Conservation (phyloP, 2,113 vertebrate species). For the Colinus virginianus region DNA sequence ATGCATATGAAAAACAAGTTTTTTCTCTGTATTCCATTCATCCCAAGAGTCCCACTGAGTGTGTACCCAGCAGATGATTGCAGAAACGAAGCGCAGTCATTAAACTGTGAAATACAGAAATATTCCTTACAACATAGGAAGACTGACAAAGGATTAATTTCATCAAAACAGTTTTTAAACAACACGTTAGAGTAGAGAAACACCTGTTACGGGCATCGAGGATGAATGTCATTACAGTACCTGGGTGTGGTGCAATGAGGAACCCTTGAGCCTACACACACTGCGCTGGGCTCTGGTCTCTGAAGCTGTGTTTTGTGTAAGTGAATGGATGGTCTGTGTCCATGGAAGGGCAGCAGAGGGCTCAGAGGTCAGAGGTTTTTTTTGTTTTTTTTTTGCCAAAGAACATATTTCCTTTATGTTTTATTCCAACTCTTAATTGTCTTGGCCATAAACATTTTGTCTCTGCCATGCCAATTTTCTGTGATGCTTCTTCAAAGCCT, state of each 20-base stretch:
- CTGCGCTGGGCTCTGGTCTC: not conserved
- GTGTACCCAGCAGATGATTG: not conserved
- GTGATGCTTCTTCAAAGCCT: not conserved
- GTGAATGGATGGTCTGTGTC: not conserved
- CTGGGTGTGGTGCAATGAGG: not conserved
- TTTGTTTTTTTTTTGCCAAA: not conserved
- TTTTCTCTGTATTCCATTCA: not conserved
- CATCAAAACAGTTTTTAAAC: not conserved
- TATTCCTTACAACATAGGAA: not conserved
- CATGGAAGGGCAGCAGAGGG: not conserved
- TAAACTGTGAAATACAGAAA: conserved; percentile 55
- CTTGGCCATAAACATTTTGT: not conserved
- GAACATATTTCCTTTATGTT: not conserved
- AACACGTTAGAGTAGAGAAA: rapidly evolving
- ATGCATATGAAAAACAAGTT: not conserved
- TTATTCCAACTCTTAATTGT: not conserved
- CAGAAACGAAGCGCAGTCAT: conserved; percentile 6
- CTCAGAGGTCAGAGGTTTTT: not conserved
- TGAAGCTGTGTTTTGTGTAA: rapidly evolving
- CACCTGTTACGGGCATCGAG: not conserved
- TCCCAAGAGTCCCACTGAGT: conserved; percentile 39
- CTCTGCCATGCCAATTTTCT: not conserved
- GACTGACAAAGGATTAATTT: conserved; percentile 26
- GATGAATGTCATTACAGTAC: not conserved
- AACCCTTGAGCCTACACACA: not conserved